Evolutionary conservation across 2,113 vertebrate genomes (phyloP), one percentile per base, ranked within the genome.

Genomic region (Catharus minimus): DNA sequence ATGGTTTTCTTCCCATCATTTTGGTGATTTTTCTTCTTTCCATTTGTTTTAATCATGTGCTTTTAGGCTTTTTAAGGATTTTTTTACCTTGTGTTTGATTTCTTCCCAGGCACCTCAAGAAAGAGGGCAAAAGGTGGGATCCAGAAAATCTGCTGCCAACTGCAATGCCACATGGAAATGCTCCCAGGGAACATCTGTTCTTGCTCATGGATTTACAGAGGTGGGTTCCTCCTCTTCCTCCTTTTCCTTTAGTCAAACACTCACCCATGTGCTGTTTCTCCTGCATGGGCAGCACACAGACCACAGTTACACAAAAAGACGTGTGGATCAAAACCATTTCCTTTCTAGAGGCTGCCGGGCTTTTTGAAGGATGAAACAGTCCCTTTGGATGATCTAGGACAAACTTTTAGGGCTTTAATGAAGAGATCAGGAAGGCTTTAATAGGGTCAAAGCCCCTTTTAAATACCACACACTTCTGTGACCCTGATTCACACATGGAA

Each of bases 131-230:
- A 43, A n/a, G 15, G 3, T 36, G 43, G 36, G 13, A 77, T 16
- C 13, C 14, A 7, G 23, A 23, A 77, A 81, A 47, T 32, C 20
- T 3, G 0, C 13, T 0, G 0, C 8, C 14, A 44, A 2, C 0
- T 0, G 10, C 2, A 1, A 8, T 30, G 75, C 15, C 15, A 10
- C 43, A 17, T 0, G 7, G 39, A 88, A 69, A 55, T 33, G 19
- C 9, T 56, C 20, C 20, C 43, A 36, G 66, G 27, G 33, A 62
- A 27, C 19, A 38, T 24, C n/a, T 74, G 11, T 2, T 68, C 7
- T 80, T 62, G 58, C 28, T 46, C 7, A 5, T 16, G 27, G 13
- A 22, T 72, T 50, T 57, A 14, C 39, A 77, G 73, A 22, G 1
- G 4, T 58, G n/a, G 3, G 9, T 60, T 9, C 16, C 15, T 86